Evolutionary conservation across 2,113 vertebrate species (phyloP), one percentile per base, ranked within the genome.

Genomic region (Oreochromis aureus): DNA sequence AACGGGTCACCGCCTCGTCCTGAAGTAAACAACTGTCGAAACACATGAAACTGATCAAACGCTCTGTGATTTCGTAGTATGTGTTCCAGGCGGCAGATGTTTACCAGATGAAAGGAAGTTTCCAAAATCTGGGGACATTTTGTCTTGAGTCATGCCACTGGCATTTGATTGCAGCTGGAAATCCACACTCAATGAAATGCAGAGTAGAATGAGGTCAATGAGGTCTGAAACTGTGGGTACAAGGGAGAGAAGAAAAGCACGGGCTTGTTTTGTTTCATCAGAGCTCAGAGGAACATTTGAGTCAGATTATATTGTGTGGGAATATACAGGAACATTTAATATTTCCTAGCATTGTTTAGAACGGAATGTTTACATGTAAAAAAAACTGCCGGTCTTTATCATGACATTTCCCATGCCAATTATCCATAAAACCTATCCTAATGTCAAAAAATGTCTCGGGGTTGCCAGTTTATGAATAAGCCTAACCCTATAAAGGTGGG

Each of bases 1-100:
- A 15, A 69, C 0, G 3, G 3, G 22, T 73, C 39, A 4, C 7
- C 0, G 2, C 7, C 39, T 46, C 3, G 1, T 73, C 22, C 69
- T 46, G 69, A 73, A 18, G 69, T 36, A 22, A 78, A 86, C 54
- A 54, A 15, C 8, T 6, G 13, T 0, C 2, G 1, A 81, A 71
- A 87, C 12, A 16, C 15, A 80, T 34, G 76, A 36, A 18, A 12
- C 5, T 7, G 27, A 58, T 80, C n/a, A 36, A 27, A 48, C 7
- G 13, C 5, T 7, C 4, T 19, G n/a, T 51, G 0, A 41, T 39
- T 15, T 80, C 2, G 1, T 41, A 7, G 69, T 41, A 34, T 76
- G 22, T 58, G 32, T 44, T 81, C 30, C 22, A 15, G 24, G 27
- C 2, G 0, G 36, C 27, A 56, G 81, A 83, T 81, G 59, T 46